phyloP scores from a whole-genome alignment of 2,113 vertebrate species.

The Oreotrochilus melanogaster region DNA sequence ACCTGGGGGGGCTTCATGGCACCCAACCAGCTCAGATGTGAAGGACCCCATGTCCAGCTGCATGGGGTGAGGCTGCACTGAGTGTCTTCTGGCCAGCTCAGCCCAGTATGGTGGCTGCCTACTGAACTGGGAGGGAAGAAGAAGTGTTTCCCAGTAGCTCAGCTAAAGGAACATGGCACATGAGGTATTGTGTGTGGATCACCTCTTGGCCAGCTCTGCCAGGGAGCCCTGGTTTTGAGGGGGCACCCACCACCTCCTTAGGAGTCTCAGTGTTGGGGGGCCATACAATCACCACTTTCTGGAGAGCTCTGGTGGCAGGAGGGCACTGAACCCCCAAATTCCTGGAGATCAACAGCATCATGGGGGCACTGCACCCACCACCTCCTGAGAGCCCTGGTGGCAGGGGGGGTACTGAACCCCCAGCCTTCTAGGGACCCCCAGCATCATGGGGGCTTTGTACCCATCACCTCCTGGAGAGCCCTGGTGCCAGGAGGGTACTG shows the following conservation, averaged over 20 bases:
- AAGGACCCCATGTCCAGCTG: neutral
- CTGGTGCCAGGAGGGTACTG: rapidly evolving
- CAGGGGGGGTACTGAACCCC: no score
- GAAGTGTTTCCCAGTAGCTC: neutral
- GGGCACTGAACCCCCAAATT: no score
- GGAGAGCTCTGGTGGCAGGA: no score
- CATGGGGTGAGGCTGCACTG: neutral
- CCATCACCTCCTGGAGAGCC: neutral
- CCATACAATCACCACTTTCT: no score
- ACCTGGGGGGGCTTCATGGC: no score
- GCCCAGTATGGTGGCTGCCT: rapidly evolving
- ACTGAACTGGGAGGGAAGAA: no score
- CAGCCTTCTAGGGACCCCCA: rapidly evolving
- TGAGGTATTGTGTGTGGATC: no score
- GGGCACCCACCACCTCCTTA: neutral
- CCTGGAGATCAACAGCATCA: no score
- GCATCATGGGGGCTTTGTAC: rapidly evolving
- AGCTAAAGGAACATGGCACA: rapidly evolving
- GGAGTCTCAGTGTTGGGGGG: neutral
- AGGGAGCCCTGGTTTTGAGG: rapidly evolving
- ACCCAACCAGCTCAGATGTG: neutral
- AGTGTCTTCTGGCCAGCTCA: rapidly evolving
- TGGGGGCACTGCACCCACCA: no score
- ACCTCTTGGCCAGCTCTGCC: neutral
- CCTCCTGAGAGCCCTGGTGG: no score